Conservation (phyloP, 2,797 vertebrate species). For the Falco novaeseelandiae region DNA sequence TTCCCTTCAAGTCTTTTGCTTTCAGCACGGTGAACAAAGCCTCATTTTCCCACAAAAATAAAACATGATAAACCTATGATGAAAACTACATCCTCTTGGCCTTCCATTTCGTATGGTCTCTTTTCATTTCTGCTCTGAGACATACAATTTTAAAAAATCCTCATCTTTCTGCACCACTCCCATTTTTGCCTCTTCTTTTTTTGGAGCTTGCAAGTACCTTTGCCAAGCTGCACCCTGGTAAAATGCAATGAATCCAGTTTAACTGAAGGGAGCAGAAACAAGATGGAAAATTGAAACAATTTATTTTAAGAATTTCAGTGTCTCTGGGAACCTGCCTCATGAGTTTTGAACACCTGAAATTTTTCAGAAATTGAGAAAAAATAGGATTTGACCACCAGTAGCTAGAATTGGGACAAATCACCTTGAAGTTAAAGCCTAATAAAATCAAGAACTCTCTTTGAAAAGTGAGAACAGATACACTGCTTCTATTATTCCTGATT, state of each 20-base stretch:
- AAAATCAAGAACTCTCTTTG: background rate
- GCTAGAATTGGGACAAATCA: background rate
- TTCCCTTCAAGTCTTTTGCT: background rate
- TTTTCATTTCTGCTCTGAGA: background rate
- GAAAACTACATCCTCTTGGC: background rate
- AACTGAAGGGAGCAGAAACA: background rate
- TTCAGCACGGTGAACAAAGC: background rate
- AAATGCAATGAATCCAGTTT: background rate
- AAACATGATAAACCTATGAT: background rate
- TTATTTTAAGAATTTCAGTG: background rate
- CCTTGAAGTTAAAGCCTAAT: background rate
- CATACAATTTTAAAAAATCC: background rate
- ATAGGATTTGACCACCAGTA: background rate
- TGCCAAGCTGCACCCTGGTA: background rate
- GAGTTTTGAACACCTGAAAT: background rate
- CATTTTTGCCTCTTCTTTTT: background rate
- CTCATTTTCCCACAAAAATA: background rate
- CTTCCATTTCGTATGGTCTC: background rate
- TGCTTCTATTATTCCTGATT: background rate
- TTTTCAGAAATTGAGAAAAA: background rate
- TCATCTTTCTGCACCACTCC: background rate
- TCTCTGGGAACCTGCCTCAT: background rate
- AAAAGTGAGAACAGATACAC: background rate
- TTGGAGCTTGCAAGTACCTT: background rate
- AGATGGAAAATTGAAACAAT: background rate